Base-by-base conservation (phyloP, 2,888 invertebrate species). In the Leptinotarsa peninsularis region DNA sequence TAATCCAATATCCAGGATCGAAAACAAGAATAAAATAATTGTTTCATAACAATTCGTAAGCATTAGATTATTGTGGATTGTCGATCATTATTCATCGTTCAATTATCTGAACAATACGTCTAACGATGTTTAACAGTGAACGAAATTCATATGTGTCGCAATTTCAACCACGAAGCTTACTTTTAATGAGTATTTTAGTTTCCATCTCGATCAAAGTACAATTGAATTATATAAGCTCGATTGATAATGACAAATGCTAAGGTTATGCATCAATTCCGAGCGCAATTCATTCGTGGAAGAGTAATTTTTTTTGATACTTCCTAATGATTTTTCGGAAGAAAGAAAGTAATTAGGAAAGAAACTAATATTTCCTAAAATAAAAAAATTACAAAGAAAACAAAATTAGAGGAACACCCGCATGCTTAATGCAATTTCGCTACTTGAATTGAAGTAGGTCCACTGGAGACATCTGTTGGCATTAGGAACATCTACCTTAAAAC, bases 181-280 rank as follows among this genome's bases (percentile, higher is more conserved):
- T 63, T 63, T 63, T 63, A 63, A 63, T 63, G 27, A 63, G n/a
- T 63, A 33, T 63, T 63, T 33, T 33, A 63, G 63, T 63, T 33
- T 63, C 33, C 63, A 63, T 14, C 18, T 23, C 63, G 63, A 17
- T 17, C 63, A 63, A 63, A n/a, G 63, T 63, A 33, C 63, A 63
- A 63, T 33, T 63, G 7, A 33, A 33, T 63, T 63, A 63, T 63
- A 33, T 63, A 63, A 63, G 33, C 63, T 33, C 63, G 63, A 63
- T 63, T 63, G 33, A 27, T n/a, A 63, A 63, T 33, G 33, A 33
- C 17, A 33, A 33, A 63, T 63, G 33, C 27, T 27, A 33, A 63
- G 60, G 60, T 27, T 17, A 63, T 23, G 43, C 43, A 43, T 43
- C 43, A 43, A 43, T 43, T 43, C 43, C 43, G 3, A 10, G 10